Conservation (phyloP, 2,888 invertebrate species). For the Noctua janthina region DNA sequence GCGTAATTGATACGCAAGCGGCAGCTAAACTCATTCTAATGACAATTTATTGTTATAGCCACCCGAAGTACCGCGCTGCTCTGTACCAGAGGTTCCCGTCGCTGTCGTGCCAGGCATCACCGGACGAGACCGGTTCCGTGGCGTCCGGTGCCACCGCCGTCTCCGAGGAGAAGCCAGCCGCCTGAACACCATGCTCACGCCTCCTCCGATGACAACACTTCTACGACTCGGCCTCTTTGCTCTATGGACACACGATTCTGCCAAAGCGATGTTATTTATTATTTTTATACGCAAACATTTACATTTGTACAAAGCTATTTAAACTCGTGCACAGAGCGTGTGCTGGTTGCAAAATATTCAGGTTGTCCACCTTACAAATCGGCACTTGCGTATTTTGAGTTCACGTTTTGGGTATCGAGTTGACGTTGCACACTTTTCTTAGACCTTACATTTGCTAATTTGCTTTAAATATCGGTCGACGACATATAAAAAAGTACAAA, state of each 20-base stretch:
- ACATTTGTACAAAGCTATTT: constrained; percentile 86
- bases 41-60: constrained; percentile 86
- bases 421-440: constrained; percentile 89
- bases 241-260: constrained; percentile 80
- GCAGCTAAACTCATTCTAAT: background rate
- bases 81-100: constrained; percentile 95
- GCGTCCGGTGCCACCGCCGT: constrained; percentile 93
- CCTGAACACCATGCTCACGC: constrained; percentile 78
- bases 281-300: constrained; percentile 87
- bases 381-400: constrained; percentile 85
- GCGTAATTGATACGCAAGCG: background rate
- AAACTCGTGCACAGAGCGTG: constrained; percentile 86
- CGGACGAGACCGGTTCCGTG: constrained; percentile 92
- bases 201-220: constrained; percentile 37
- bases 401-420: constrained; percentile 86
- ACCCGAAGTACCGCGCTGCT: constrained; percentile 94
- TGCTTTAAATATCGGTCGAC: constrained; percentile 80
- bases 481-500: constrained; percentile 79
- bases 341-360: constrained; percentile 85
- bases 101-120: constrained; percentile 91
- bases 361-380: constrained; percentile 67
- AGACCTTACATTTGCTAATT: constrained; percentile 79
- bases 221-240: constrained; percentile 64
- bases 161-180: constrained; percentile 92
- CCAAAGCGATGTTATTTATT: constrained; percentile 86